Evolutionary conservation across 2,888 invertebrate genomes (phyloP).

Genomic region (Dicycla oo): DNA sequence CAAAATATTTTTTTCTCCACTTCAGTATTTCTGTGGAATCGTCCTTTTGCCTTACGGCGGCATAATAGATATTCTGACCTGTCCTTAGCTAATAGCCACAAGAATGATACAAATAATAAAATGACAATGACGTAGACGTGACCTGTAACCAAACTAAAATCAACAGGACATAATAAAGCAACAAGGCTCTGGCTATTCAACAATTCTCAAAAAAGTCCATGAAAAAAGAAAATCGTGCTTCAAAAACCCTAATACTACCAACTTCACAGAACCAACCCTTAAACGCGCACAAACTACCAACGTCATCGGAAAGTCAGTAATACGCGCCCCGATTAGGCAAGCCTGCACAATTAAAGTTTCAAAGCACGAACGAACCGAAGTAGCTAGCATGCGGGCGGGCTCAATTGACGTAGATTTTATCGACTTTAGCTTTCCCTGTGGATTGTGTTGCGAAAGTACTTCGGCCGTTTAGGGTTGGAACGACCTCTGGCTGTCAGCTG

Average conservation of each 20-base stretch:
- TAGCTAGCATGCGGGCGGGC: conserved; percentile 65
- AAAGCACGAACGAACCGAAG: conserved; percentile 57
- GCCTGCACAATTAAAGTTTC: conserved; percentile 57
- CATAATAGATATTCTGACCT: too few relatives aligned
- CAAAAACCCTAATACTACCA: background rate
- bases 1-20: too few relatives aligned
- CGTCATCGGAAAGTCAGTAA: conserved; percentile 33
- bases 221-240: background rate
- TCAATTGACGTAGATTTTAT: conserved; percentile 53
- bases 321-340: conserved; percentile 28
- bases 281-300: conserved; percentile 18
- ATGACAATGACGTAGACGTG: too few relatives aligned
- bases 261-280: conserved; percentile 36
- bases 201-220: background rate
- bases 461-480: conserved; percentile 29
- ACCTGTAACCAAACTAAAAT: background rate
- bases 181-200: background rate
- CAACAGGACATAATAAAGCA: background rate
- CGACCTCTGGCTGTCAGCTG: conserved; percentile 27
- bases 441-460: conserved; percentile 21
- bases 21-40: too few relatives aligned
- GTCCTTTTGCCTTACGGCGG: too few relatives aligned
- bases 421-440: conserved; percentile 34
- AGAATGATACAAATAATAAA: too few relatives aligned
- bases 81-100: too few relatives aligned